Evolutionary conservation across 1,140 invertebrate genomes (phyloP).

Genomic region (Monomorium pharaonis): DNA sequence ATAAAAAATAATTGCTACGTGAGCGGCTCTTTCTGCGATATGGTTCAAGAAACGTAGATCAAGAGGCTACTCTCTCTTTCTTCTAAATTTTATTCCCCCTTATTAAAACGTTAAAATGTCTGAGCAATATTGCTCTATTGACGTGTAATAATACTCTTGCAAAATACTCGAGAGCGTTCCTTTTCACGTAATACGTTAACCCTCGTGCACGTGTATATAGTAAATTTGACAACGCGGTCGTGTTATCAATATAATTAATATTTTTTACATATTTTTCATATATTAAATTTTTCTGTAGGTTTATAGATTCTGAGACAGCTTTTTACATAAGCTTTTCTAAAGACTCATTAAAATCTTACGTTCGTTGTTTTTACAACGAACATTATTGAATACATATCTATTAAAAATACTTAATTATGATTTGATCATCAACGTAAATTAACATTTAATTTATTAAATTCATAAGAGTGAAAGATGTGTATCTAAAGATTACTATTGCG

Average conservation of each 20-base stretch:
- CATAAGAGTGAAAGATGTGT: not conserved
- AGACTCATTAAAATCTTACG: not conserved
- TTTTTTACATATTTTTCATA: not conserved
- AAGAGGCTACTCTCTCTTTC: not conserved
- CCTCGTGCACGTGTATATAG: no score
- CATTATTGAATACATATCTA: not conserved
- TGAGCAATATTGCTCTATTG: not conserved
- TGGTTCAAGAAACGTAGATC: not conserved
- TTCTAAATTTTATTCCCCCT: constrained; percentile 9
- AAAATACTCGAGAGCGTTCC: not conserved
- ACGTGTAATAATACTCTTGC: not conserved
- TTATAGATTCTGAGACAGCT: not conserved
- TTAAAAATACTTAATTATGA: not conserved
- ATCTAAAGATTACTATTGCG: no score
- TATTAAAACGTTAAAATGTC: not conserved
- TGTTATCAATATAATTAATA: not conserved
- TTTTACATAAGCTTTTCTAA: not conserved
- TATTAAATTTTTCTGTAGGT: not conserved
- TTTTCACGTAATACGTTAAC: not conserved
- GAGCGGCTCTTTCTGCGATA: constrained; percentile 34
- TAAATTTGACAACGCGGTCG: not conserved
- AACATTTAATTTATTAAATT: not conserved
- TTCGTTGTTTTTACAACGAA: not conserved
- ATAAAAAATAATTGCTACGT: constrained; percentile 60
- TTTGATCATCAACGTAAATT: not conserved